Evolutionary conservation across 2,113 vertebrate genomes (phyloP), one percentile per base, ranked within the genome.

Genomic region (Pterophyllum scalare): DNA sequence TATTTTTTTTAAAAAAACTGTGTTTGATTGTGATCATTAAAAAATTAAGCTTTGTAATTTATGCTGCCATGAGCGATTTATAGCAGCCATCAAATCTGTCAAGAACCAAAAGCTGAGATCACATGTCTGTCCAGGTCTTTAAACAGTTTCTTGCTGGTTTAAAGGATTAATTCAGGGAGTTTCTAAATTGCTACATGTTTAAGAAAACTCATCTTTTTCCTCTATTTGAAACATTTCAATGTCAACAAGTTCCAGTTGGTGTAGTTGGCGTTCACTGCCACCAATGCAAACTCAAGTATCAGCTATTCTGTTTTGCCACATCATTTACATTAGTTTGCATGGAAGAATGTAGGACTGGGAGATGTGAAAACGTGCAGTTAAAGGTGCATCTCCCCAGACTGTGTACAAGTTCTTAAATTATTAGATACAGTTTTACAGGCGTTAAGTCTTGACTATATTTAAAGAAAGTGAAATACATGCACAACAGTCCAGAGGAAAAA

Each of bases 221-320:
- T 75, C 28, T 75, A 38, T 26, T 10, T 14, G 77, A 15, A 31
- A 81, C 61, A 31, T 81, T 77, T 87, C 9, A 58, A 70, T 6
- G 46, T 49, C n/a, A 35, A n/a, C 7, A 17, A 24, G 64, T 83
- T 64, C 12, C 26, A 58, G 54, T 67, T 46, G 56, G 72, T 77
- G 74, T 77, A 80, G 75, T 90, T 92, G 90, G 87, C 81, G 89
- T 92, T 88, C 70, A 83, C 40, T 77, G 67, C 19, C 15, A 4
- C 26, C 40, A 60, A 88, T 90, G 85, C 87, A 87, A 89, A 92
- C 70, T 87, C 67, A 84, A 86, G 75, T 57, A 80, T 61, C 85
- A 79, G 75, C 75, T 78, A 58, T 87, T 90, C 59, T 58, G 35
- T 84, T 80, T 82, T n/a, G 59, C 78, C 65, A 15, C 77, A 54